Conservation (phyloP, 2,113 vertebrate genomes). For the Cavia porcellus region DNA sequence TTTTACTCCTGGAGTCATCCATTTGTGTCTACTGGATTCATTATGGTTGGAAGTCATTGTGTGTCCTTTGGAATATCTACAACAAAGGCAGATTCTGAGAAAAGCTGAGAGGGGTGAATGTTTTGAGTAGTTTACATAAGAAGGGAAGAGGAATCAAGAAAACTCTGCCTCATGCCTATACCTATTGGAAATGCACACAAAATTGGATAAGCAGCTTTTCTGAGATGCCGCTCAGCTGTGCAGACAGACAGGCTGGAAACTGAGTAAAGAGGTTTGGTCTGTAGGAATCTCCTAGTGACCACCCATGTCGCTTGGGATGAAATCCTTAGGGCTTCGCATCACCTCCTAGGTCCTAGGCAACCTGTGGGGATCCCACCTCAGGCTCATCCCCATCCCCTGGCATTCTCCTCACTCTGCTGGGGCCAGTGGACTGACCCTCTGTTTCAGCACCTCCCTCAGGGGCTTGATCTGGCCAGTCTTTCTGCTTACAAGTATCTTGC, state of each 20-base stretch:
- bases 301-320: neutral
- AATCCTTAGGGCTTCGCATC: fast-evolving
- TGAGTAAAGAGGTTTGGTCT: neutral
- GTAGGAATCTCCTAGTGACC: neutral
- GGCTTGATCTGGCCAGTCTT: neutral
- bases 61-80: neutral
- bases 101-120: too few relatives aligned
- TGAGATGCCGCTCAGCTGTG: neutral
- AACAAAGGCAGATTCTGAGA: neutral
- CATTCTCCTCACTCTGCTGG: too few relatives aligned
- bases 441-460: fast-evolving
- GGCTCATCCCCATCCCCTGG: fast-evolving
- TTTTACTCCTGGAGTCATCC: neutral
- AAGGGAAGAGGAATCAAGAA: neutral
- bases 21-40: neutral
- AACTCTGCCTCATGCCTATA: neutral
- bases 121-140: neutral
- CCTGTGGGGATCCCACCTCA: fast-evolving
- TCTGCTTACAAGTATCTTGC: too few relatives aligned
- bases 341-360: fast-evolving
- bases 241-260: neutral
- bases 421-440: neutral
- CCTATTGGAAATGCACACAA: neutral
- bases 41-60: neutral
- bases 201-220: neutral